Percentiles rank a stretch among this genome's conserved stretches.
phyloP scores from a whole-genome alignment of 2,888 invertebrate species.

The Cryptophagus acutangulus region DNA sequence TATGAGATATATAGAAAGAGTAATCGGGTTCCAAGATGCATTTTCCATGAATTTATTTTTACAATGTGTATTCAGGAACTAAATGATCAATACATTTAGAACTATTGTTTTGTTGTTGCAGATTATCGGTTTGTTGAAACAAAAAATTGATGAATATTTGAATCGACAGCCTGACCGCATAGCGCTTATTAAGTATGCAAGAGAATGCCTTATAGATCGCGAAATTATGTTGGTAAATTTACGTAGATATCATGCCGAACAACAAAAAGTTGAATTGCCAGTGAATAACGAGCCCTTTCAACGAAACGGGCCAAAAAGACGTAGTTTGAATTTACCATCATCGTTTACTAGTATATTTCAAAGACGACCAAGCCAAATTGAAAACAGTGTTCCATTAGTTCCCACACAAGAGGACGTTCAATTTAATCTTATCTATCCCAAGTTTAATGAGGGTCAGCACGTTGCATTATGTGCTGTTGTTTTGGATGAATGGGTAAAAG shows the following conservation, averaged over 20 bases:
- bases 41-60: no score
- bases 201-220: slow-evolving; percentile 71
- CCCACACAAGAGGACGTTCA: slow-evolving; percentile 34
- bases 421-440: slow-evolving; percentile 39
- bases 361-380: slow-evolving; percentile 55
- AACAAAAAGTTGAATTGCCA: slow-evolving; percentile 20
- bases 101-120: slow-evolving; percentile 38
- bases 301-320: slow-evolving; percentile 65
- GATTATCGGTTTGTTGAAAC: slow-evolving; percentile 75
- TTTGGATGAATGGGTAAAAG: slow-evolving; percentile 92
- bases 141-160: slow-evolving; percentile 79
- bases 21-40: no score
- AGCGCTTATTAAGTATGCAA: slow-evolving; percentile 70
- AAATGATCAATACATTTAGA: slow-evolving; percentile 8
- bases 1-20: no score
- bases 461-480: slow-evolving; percentile 79
- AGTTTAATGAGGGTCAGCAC: slow-evolving; percentile 52
- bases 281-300: slow-evolving; percentile 51
- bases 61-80: no score
- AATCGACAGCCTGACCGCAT: slow-evolving; percentile 55
- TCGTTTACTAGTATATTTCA: slow-evolving; percentile 60
- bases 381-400: slow-evolving; percentile 34
- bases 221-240: slow-evolving; percentile 72
- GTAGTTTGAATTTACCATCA: slow-evolving; percentile 71
- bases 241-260: slow-evolving; percentile 57